Percentiles rank a stretch among this genome's conserved stretches.
Evolutionary conservation across 2,888 invertebrate genomes (phyloP).

Genomic region (Apamea sordens): DNA sequence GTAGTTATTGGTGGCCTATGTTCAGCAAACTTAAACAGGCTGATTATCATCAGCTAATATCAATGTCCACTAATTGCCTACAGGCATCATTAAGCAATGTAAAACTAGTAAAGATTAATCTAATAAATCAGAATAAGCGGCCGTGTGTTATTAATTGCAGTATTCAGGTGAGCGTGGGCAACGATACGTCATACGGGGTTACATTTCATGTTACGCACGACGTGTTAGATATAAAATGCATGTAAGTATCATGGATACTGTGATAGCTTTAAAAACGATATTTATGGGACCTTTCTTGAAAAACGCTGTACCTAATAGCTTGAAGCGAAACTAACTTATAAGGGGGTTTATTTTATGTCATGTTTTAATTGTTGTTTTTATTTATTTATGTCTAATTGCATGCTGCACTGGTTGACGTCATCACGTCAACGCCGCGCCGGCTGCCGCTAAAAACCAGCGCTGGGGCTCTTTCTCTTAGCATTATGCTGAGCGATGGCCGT

Average conservation of each 20-base stretch:
- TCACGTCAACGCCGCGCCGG: too few species aligned
- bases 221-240: conserved; percentile 7
- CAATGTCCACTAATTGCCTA: conserved; percentile 24
- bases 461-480: too few species aligned
- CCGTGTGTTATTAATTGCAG: conserved; percentile 37
- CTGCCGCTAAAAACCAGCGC: too few species aligned
- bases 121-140: conserved; percentile 47
- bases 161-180: conserved; percentile 39
- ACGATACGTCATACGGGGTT: conserved; percentile 19
- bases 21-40: not conserved
- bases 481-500: too few species aligned
- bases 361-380: too few species aligned
- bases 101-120: conserved; percentile 23
- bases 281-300: not conserved
- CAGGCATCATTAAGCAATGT: conserved; percentile 33
- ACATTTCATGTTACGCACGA: conserved; percentile 48
- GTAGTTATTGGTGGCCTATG: not conserved
- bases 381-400: too few species aligned
- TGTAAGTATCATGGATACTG: conserved; percentile 26
- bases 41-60: conserved; percentile 17
- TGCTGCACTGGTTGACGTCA: too few species aligned
- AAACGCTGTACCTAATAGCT: not conserved
- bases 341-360: too few species aligned
- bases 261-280: not conserved
- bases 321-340: not conserved